phyloP scores from a whole-genome alignment of 2,797 vertebrate genomes.

The Orestias chungarensis region DNA sequence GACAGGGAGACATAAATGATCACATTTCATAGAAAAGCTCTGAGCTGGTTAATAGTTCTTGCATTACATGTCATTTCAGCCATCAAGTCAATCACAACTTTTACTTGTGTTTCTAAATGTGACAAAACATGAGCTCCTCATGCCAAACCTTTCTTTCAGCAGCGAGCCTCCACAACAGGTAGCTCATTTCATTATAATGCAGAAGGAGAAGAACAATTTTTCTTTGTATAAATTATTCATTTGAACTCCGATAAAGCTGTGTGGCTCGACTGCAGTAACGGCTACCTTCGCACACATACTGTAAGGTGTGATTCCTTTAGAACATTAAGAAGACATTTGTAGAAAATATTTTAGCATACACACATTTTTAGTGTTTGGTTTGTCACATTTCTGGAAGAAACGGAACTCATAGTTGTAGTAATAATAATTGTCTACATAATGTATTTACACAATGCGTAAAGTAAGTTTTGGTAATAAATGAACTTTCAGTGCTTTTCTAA shows the following conservation, averaged over 20 bases:
- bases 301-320: slow-evolving; percentile 35
- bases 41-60: too few species aligned
- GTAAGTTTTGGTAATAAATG: too few species aligned
- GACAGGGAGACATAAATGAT: too few species aligned
- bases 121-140: too few species aligned
- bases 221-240: slow-evolving; percentile 74
- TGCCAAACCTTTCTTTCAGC: slow-evolving; percentile 23
- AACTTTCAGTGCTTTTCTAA: too few species aligned
- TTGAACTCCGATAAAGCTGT: slow-evolving; percentile 56
- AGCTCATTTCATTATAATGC: slow-evolving; percentile 71
- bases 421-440: too few species aligned
- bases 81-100: too few species aligned
- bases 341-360: neutral
- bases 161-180: slow-evolving; percentile 54
- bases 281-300: slow-evolving; percentile 33
- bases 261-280: slow-evolving; percentile 58
- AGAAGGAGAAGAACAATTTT: slow-evolving; percentile 34
- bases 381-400: slow-evolving; percentile 12
- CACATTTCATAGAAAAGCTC: too few species aligned
- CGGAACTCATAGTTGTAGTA: neutral
- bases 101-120: too few species aligned
- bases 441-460: too few species aligned
- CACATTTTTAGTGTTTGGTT: neutral
- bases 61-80: too few species aligned
- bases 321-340: slow-evolving; percentile 32